A percentile compares a stretch with the other conserved stretches of the same genome.
These are phyloP conservation scores for Allolobophora icterica DNA, from an alignment of 2,888 invertebrate genomes.

Conservation along the genomic window DNA sequence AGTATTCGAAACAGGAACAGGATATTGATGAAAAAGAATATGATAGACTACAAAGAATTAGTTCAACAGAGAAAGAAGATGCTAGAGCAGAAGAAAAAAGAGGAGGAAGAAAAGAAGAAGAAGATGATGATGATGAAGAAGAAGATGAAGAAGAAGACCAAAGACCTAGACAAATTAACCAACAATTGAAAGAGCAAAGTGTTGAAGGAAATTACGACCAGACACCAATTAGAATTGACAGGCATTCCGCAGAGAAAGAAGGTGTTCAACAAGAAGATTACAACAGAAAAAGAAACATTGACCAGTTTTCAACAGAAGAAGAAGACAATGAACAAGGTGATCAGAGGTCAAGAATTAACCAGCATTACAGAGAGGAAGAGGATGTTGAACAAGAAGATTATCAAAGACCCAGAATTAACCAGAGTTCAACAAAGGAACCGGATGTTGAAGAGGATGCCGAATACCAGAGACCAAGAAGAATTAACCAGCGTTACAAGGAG, in stretches of 20 bases:
- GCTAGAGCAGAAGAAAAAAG: not conserved
- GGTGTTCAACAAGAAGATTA: not conserved
- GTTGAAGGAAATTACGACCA: not conserved
- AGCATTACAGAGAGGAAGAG: too few relatives aligned
- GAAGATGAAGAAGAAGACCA: not conserved
- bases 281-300: not conserved
- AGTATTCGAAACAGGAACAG: not conserved
- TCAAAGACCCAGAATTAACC: not conserved
- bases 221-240: not conserved
- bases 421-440: too few relatives aligned
- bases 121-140: not conserved
- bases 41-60: too few relatives aligned
- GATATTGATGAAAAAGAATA: too few relatives aligned
- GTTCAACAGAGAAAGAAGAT: not conserved
- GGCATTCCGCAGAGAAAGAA: not conserved
- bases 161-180: not conserved
- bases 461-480: too few relatives aligned
- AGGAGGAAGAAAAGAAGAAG: not conserved
- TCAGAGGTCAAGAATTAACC: too few relatives aligned
- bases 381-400: not conserved
- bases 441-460: too few relatives aligned
- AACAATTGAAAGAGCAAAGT: not conserved
- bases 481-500: not conserved
- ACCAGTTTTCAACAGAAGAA: not conserved
- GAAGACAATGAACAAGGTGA: too few relatives aligned